Base-by-base conservation (phyloP, 64 coral and sea anemone species). In the Pocillopora damicornis region DNA sequence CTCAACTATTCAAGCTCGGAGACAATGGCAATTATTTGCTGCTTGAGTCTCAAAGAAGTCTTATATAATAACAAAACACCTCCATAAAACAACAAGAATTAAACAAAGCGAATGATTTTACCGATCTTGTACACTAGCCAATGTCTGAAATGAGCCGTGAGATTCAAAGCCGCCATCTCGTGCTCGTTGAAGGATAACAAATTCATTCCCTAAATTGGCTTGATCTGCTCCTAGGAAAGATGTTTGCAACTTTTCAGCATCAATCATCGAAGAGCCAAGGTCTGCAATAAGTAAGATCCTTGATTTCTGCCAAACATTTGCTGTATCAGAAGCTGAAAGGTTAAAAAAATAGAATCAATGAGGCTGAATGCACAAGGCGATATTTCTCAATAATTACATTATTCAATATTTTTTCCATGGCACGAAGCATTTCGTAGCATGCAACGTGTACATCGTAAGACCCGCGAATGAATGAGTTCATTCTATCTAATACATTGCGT, bases 1-100 rank as follows among this genome's bases (percentile, higher is more conserved):
- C 1, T 9, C 26, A 7, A 60, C 1, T 1, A 15, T 34, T 66
- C 65, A 36, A 30, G 80, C 11, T 13, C 15, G 10, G 26, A 63
- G 80, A 71, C 63, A 85, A 83, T 67, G 1, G 37, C 63, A 85
- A 85, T 73, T 85, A 72, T 38, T 72, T 37, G 64, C 65, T 68
- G 81, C 13, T 85, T 85, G 16, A 62, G 14, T 63, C 16, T 79
- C 45, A 56, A 79, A 79, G 2, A 57, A 60, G 22, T 14, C 77
- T 15, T 63, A 37, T 63, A 57, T 12, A n/a, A 26, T 20, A 83
- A 67, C 17, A 45, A 6, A 63, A 60, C 23, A 17, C 56, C 42
- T 20, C 26, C 23, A 63, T 23, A 63, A 80, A 63, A 80, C 13
- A 37, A 36, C 37, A 56, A 51, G 68, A 81, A 79, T 36, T 69